A percentile compares a stretch with the other conserved stretches of the same genome.
Conservation (phyloP, 2,888 invertebrate genomes). For the Dione vanillae region DNA sequence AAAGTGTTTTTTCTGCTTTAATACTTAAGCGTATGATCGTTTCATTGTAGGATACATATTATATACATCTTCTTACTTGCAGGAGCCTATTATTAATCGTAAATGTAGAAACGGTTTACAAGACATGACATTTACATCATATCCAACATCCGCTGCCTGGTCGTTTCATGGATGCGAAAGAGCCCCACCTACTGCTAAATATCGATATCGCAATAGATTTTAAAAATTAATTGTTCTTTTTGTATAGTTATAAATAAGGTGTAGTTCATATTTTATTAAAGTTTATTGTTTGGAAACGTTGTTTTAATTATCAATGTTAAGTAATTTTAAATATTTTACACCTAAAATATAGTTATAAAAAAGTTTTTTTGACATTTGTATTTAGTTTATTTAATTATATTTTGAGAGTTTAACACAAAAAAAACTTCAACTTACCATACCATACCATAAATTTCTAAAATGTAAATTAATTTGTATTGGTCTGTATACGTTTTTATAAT, state of each 20-base stretch:
- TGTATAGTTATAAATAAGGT: background rate
- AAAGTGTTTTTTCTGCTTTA: background rate
- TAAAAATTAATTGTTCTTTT: slow-evolving; percentile 26
- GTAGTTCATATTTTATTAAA: slow-evolving; percentile 10
- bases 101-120: slow-evolving; percentile 73
- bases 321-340: no score
- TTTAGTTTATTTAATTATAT: no score
- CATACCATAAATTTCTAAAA: no score
- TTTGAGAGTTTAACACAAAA: no score
- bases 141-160: slow-evolving; percentile 67
- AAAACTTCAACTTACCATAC: no score
- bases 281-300: background rate
- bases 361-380: no score
- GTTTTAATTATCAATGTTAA: background rate
- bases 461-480: background rate
- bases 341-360: no score
- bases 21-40: background rate
- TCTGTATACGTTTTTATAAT: background rate
- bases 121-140: slow-evolving; percentile 68
- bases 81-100: slow-evolving; percentile 44
- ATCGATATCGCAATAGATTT: slow-evolving; percentile 48
- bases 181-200: slow-evolving; percentile 41
- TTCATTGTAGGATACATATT: background rate
- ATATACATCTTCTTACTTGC: slow-evolving; percentile 48
- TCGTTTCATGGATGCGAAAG: slow-evolving; percentile 66